Conservation (phyloP, 2,797 vertebrate genomes). For the Gadopsis marmoratus region DNA sequence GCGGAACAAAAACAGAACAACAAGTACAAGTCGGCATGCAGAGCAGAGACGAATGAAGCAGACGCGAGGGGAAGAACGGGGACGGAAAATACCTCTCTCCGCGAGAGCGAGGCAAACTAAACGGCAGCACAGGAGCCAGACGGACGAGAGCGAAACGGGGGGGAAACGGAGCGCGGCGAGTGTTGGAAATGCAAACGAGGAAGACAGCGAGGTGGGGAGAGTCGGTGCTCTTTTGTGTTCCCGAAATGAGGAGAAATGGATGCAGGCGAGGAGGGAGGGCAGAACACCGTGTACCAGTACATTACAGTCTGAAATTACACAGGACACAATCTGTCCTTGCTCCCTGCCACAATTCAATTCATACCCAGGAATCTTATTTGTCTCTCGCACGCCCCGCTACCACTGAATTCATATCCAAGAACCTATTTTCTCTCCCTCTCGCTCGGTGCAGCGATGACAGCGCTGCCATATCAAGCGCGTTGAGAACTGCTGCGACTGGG, state of each 20-base stretch:
- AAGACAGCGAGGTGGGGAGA: not conserved
- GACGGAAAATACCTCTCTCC: constrained; percentile 10
- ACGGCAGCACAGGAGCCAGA: not conserved
- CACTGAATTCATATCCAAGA: constrained; percentile 34
- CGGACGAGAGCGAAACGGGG: not conserved
- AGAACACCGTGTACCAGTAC: constrained; percentile 62
- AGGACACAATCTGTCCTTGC: constrained; percentile 47
- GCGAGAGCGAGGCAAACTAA: constrained; percentile 20
- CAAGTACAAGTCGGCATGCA: constrained; percentile 8
- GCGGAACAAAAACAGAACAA: constrained; percentile 27
- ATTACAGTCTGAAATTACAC: constrained; percentile 68
- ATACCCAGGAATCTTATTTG: constrained; percentile 51
- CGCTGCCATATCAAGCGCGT: constrained; percentile 69
- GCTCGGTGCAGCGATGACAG: constrained; percentile 62
- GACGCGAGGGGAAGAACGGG: not conserved
- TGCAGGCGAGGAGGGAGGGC: constrained; percentile 34
- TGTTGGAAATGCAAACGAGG: constrained; percentile 14
- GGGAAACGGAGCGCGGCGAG: not conserved
- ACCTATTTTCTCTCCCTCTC: not conserved
- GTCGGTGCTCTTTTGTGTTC: constrained; percentile 40
- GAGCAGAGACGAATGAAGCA: constrained; percentile 27
- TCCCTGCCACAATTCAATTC: constrained; percentile 50
- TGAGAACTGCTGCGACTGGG: constrained; percentile 48
- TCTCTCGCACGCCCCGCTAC: constrained; percentile 26
- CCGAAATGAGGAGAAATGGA: constrained; percentile 57